phyloP scores from a whole-genome alignment of 2,797 vertebrate species.

The Chelmon rostratus region DNA sequence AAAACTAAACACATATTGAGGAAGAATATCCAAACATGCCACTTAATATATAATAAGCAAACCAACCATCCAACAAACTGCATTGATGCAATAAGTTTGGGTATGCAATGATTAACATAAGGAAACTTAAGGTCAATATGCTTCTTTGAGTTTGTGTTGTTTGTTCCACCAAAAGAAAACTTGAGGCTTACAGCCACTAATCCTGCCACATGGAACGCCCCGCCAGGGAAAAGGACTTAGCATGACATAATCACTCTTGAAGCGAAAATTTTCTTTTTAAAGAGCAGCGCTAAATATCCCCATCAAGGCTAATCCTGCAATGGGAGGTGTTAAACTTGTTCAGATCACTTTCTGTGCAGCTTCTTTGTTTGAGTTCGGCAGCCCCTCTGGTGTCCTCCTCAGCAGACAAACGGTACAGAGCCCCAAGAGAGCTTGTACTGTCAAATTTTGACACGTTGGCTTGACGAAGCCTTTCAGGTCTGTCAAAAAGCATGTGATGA shows the following conservation, averaged over 20 bases:
- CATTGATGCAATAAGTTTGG: not conserved
- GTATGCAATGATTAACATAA: not conserved
- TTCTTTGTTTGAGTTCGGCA: conserved; percentile 7
- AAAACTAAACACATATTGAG: conserved; percentile 11
- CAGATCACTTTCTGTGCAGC: not conserved
- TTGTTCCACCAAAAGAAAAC: conserved; percentile 43
- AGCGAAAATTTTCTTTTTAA: conserved; percentile 35
- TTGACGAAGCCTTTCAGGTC: conserved; percentile 3
- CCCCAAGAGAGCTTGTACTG: conserved; percentile 5
- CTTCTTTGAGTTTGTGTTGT: conserved; percentile 18
- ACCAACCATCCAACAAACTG: not conserved
- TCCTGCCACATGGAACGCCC: conserved; percentile 38
- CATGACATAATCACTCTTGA: conserved; percentile 50
- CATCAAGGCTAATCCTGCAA: conserved; percentile 46
- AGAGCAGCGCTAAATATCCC: conserved; percentile 39
- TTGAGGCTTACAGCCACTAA: conserved; percentile 45
- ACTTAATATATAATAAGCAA: conserved; percentile 8
- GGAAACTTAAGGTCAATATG: conserved; percentile 25
- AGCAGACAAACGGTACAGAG: not conserved
- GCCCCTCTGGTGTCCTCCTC: not conserved
- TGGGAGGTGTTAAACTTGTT: conserved; percentile 19
- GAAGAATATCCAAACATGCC: not conserved
- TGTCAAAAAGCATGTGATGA: not conserved
- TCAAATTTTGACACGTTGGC: conserved; percentile 22
- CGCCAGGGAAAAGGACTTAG: conserved; percentile 39